These are phyloP conservation scores for Lophius piscatorius DNA, from an alignment of 2,113 vertebrate genomes.

Conservation along the genomic window DNA sequence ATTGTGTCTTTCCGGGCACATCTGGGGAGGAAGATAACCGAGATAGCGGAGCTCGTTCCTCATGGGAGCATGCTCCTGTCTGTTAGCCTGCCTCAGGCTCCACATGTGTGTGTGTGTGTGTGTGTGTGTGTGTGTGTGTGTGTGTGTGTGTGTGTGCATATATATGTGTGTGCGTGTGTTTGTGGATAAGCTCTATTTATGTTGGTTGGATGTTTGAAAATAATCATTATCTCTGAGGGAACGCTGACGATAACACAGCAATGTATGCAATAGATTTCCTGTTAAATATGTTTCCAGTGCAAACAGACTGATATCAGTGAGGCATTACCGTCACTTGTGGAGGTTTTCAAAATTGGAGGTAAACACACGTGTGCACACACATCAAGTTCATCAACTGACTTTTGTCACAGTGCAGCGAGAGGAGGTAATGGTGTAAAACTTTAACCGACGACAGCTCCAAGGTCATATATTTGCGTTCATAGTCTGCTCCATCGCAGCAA, in stretches of 20 bases:
- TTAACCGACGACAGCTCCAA: constrained; percentile 50
- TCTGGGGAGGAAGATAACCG: constrained; percentile 64
- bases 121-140: constrained; percentile 33
- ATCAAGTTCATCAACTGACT: constrained; percentile 4
- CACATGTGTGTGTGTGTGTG: constrained; percentile 41
- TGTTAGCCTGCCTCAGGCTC: constrained; percentile 28
- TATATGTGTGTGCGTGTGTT: no score
- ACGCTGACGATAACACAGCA: constrained; percentile 32
- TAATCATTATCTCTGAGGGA: constrained; percentile 27
- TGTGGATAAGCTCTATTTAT: constrained; percentile 26
- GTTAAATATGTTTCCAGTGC: constrained; percentile 27
- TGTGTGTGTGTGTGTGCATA: constrained; percentile 20
- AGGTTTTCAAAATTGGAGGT: constrained; percentile 4
- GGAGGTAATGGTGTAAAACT: constrained; percentile 29
- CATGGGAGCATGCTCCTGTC: constrained; percentile 52
- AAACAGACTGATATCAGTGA: constrained; percentile 21
- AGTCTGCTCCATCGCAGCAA: no score
- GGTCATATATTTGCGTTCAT: constrained; percentile 62
- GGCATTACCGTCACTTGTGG: constrained; percentile 12
- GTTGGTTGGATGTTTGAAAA: constrained; percentile 39
- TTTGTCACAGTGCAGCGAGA: constrained; percentile 27
- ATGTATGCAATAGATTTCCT: constrained; percentile 19
- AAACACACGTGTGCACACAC: background rate
- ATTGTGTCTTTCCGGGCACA: constrained; percentile 50
- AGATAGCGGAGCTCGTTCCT: constrained; percentile 63